Percentiles rank a stretch among this genome's conserved stretches.
These are phyloP conservation scores for Boloria euphrosyne DNA, from an alignment of 2,888 invertebrate genomes.

Conservation along the genomic window DNA sequence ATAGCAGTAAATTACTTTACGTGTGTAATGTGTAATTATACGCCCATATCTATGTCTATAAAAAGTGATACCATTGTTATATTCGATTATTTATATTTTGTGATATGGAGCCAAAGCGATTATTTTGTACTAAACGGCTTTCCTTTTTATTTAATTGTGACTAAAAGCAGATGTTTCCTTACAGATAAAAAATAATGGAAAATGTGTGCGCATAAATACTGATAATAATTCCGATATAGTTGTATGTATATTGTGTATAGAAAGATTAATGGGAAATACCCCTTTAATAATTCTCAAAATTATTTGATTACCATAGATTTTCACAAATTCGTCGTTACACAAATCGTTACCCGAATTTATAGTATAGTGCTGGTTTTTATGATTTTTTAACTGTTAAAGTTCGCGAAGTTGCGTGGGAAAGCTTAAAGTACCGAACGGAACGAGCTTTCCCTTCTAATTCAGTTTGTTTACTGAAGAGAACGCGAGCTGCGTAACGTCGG, in stretches of 20 bases:
- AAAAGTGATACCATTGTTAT: conserved; percentile 13
- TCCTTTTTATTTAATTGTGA: too few species aligned
- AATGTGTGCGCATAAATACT: too few species aligned
- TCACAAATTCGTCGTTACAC: conserved; percentile 12
- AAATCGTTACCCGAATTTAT: too few species aligned
- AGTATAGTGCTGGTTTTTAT: conserved; percentile 7
- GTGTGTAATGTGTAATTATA: conserved; percentile 20
- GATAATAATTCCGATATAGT: too few species aligned
- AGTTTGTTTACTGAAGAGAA: conserved; percentile 35
- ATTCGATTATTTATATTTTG: conserved; percentile 26
- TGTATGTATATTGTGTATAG: too few species aligned
- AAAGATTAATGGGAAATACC: not conserved
- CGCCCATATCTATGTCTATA: not conserved
- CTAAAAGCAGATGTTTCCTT: too few species aligned
- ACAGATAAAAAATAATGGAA: too few species aligned
- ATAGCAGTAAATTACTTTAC: conserved; percentile 29
- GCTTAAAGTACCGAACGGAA: not conserved
- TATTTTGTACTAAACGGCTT: not conserved
- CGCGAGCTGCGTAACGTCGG: conserved; percentile 12
- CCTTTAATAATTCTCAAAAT: conserved; percentile 2
- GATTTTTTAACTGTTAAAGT: conserved; percentile 20
- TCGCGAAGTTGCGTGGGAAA: conserved; percentile 33
- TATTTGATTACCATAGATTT: not conserved
- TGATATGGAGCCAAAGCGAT: conserved; percentile 1
- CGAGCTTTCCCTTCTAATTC: conserved; percentile 21